These are phyloP conservation scores for Pocillopora verrucosa DNA, from an alignment of 64 coral and sea anemone genomes.

Conservation along the genomic window DNA sequence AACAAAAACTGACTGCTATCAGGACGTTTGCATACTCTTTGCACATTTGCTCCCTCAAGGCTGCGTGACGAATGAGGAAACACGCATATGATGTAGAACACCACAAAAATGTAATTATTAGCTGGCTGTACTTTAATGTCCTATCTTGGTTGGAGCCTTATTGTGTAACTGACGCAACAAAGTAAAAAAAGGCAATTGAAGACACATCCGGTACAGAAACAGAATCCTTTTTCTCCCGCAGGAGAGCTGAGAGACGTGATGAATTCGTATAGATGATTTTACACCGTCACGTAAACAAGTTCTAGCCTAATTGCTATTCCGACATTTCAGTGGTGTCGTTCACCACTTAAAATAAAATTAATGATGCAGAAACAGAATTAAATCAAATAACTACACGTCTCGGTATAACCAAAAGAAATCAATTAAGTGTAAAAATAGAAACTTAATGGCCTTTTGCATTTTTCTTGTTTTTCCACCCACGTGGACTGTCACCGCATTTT, in stretches of 20 bases:
- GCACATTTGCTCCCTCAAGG: background rate
- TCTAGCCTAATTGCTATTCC: background rate
- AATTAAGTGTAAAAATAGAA: background rate
- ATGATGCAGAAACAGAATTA: too few relatives aligned
- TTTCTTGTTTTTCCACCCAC: background rate
- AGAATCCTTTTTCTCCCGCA: background rate
- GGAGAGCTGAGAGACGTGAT: background rate
- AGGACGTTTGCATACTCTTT: background rate
- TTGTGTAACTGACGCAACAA: background rate
- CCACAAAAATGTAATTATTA: background rate
- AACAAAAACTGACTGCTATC: too few relatives aligned
- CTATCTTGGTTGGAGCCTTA: background rate
- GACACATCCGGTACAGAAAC: background rate
- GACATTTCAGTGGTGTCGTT: background rate
- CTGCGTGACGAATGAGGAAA: too few relatives aligned
- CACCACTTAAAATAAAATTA: background rate
- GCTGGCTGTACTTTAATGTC: background rate
- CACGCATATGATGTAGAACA: background rate
- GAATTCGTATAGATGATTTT: background rate
- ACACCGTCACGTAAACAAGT: background rate
- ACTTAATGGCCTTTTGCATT: background rate
- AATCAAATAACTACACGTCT: background rate
- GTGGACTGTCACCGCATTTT: background rate
- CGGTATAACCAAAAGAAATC: background rate
- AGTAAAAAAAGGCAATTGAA: background rate